A percentile compares a stretch with the other conserved stretches of the same genome.
phyloP scores from a whole-genome alignment of 2,888 invertebrate species.

The Dione juno region DNA sequence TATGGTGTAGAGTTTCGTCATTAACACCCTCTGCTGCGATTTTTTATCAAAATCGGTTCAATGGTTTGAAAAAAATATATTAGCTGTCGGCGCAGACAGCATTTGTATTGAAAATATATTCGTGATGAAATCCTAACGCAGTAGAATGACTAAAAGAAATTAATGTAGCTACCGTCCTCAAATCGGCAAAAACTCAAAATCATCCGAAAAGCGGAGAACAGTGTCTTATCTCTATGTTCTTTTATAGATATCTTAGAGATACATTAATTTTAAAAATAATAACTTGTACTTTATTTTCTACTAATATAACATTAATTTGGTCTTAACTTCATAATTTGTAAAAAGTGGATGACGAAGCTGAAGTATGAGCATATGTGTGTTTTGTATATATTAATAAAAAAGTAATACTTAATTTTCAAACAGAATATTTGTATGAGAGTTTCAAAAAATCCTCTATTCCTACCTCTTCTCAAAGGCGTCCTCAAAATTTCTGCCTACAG shows the following conservation, averaged over 20 bases:
- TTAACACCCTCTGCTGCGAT: neutral
- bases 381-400: neutral
- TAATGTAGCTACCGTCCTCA: too few species aligned
- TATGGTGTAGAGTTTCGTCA: neutral
- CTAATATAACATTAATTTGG: too few species aligned
- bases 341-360: neutral
- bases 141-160: too few species aligned
- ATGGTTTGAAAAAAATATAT: neutral
- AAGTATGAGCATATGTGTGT: neutral
- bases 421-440: neutral
- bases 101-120: neutral
- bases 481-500: constrained; percentile 7
- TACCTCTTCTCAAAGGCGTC: constrained; percentile 8
- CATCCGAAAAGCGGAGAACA: too few species aligned
- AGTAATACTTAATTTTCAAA: neutral
- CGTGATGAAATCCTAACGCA: too few species aligned
- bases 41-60: neutral
- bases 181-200: too few species aligned
- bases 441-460: neutral
- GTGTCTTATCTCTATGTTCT: too few species aligned
- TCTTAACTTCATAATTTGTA: too few species aligned
- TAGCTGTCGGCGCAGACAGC: neutral
- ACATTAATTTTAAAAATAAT: too few species aligned
- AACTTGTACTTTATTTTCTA: too few species aligned
- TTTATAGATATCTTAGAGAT: too few species aligned